A percentile compares a stretch with the other conserved stretches of the same genome.
Conservation (phyloP, 2,888 invertebrate genomes). For the Ferdinandea cuprea region DNA sequence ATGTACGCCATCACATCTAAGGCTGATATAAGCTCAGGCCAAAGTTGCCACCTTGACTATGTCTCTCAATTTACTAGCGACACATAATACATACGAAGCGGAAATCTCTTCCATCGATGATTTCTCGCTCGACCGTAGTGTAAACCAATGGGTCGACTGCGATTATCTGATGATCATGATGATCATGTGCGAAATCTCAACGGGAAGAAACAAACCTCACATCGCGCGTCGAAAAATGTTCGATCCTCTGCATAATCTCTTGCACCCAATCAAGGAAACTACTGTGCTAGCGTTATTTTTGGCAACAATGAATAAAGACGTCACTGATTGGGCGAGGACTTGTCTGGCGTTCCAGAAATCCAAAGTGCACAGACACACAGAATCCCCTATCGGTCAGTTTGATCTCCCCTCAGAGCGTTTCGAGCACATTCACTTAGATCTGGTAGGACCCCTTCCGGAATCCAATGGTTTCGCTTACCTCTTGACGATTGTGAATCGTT, state of each 20-base stretch:
- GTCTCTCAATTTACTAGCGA: too few species aligned
- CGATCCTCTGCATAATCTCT: slow-evolving; percentile 35
- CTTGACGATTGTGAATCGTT: slow-evolving; percentile 48
- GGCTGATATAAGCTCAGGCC: too few species aligned
- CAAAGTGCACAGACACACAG: slow-evolving; percentile 14
- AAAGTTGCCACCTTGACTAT: too few species aligned
- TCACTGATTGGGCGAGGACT: slow-evolving; percentile 42
- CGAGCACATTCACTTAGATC: slow-evolving; percentile 80
- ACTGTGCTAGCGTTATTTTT: slow-evolving; percentile 42
- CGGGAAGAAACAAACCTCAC: slow-evolving; percentile 22
- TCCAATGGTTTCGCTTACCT: slow-evolving; percentile 52
- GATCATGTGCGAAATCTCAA: slow-evolving; percentile 46
- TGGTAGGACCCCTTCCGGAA: slow-evolving; percentile 78
- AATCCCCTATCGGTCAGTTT: not conserved
- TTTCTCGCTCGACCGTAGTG: slow-evolving; percentile 21
- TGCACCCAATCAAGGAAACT: slow-evolving; percentile 57
- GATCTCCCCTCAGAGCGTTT: slow-evolving; percentile 74
- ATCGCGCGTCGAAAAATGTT: slow-evolving; percentile 6
- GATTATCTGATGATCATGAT: slow-evolving; percentile 47
- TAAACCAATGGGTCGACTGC: slow-evolving; percentile 41
- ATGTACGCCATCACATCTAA: too few species aligned
- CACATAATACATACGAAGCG: slow-evolving; percentile 45
- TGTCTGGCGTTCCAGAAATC: slow-evolving; percentile 10
- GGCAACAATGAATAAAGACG: slow-evolving; percentile 70
- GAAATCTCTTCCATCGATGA: slow-evolving; percentile 4